Base-by-base conservation (phyloP, 2,113 vertebrate genomes). In the Lamprotornis superbus region DNA sequence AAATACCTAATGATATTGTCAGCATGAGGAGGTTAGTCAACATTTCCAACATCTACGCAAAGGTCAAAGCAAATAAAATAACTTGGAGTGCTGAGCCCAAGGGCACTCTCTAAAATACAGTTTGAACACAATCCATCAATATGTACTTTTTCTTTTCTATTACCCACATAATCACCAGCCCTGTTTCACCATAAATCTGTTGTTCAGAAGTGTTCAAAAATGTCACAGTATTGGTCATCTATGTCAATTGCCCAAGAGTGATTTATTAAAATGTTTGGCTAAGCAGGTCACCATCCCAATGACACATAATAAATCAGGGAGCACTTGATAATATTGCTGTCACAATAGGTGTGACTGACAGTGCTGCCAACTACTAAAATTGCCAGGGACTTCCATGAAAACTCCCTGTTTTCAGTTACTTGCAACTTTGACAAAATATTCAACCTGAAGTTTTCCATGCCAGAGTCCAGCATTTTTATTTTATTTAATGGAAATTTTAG, bases 31-130 rank as follows among this genome's bases (percentile, higher is more conserved):
- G 23, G 46, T 89, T 93, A 85, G 78, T 94, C 94, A 95, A 93
- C 84, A 39, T 65, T 84, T 91, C 69, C n/a, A 79, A 69, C 57
- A 94, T 53, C 67, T 42, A 87, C 12, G 4, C 84, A 91, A 93
- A 94, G 91, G 95, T 91, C 81, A 94, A 76, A 87, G 57, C 74
- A 95, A 92, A 79, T 81, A 87, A 94, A 95, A 93, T 78, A 92
- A 37, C 69, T 83, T 75, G 52, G 61, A 95, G 73, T 35, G n/a
- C 70, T 73, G 65, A 95, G 84, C 87, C 91, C 91, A 93, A 89
- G 70, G 87, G 91, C 87, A 57, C n/a, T 68, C 60, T 91, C 69
- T 89, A 55, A 94, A 96, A 82, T 50, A 65, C 6, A 6, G 25
- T 84, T 82, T 89, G 56, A 95, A 85, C 61, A 56, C 49, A 76